Evolutionary conservation across 2,888 invertebrate genomes (phyloP).

Genomic region (Eupithecia insigniata): DNA sequence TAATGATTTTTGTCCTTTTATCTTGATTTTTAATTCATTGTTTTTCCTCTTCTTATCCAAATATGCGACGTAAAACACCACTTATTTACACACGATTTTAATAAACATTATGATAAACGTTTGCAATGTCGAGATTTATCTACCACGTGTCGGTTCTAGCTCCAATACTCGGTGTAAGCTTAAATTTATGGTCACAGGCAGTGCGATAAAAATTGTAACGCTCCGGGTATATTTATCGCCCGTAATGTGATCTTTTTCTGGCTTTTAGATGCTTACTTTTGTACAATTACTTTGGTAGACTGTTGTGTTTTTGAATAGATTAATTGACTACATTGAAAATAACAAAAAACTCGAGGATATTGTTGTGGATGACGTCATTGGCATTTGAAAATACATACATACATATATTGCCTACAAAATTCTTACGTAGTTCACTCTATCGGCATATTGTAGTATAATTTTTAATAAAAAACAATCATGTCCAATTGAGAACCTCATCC

Average conservation of each 20-base stretch:
- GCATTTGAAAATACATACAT: too few species aligned
- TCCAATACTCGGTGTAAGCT: slow-evolving; percentile 69
- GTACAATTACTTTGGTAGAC: slow-evolving; percentile 13
- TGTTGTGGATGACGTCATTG: too few species aligned
- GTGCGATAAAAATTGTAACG: slow-evolving; percentile 77
- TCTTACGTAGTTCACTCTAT: too few species aligned
- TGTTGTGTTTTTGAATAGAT: not conserved
- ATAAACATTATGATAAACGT: slow-evolving; percentile 50
- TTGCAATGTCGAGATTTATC: slow-evolving; percentile 63
- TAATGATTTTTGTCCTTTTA: not conserved
- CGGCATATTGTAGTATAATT: too few species aligned
- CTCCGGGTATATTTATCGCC: slow-evolving; percentile 64
- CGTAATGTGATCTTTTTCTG: slow-evolving; percentile 49
- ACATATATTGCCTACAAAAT: too few species aligned
- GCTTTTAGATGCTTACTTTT: slow-evolving; percentile 44
- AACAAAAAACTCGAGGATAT: too few species aligned
- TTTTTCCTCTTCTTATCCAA: not conserved
- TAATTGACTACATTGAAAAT: not conserved
- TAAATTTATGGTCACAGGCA: slow-evolving; percentile 73
- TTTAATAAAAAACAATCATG: too few species aligned
- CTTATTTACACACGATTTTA: slow-evolving; percentile 28
- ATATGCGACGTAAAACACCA: not conserved
- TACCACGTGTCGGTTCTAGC: slow-evolving; percentile 60
- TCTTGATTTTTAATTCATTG: not conserved
- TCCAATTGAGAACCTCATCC: too few species aligned